phyloP scores from a whole-genome alignment of 2,797 vertebrate species.

The Pangasius macronema region DNA sequence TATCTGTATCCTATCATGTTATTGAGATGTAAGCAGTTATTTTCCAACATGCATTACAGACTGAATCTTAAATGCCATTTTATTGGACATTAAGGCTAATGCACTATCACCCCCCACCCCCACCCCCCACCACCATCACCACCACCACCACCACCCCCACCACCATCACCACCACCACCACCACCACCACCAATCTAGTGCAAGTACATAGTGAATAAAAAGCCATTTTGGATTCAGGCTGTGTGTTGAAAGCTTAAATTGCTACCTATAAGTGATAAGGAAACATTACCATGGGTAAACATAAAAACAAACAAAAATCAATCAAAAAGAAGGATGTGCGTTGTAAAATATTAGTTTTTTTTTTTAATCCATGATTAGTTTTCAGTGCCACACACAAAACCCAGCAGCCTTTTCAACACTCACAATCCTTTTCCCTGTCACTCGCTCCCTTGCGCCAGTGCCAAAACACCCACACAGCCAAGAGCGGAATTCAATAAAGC shows the following conservation, averaged over 20 bases:
- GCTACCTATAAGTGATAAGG: background rate
- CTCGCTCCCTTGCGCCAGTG: slow-evolving; percentile 34
- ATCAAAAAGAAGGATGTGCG: background rate
- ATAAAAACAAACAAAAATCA: background rate
- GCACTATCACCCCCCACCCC: background rate
- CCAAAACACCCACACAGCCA: slow-evolving; percentile 49
- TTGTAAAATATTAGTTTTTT: background rate
- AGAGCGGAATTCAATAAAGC: slow-evolving; percentile 56
- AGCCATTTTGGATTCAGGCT: background rate
- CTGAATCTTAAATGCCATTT: background rate
- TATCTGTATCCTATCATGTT: background rate
- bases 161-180: too few species aligned
- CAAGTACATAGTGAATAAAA: background rate
- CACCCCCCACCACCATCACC: too few species aligned
- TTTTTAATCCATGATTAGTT: background rate
- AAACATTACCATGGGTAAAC: background rate
- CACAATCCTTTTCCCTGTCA: slow-evolving; percentile 43
- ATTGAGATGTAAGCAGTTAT: background rate
- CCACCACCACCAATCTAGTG: too few species aligned
- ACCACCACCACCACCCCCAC: too few species aligned
- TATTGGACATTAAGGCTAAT: background rate
- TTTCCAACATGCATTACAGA: background rate
- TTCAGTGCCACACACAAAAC: slow-evolving; percentile 26
- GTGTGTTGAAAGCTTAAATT: background rate
- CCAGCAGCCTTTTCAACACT: slow-evolving; percentile 28